Conservation (phyloP, 2,797 vertebrate genomes). For the Periophthalmus magnuspinnatus region DNA sequence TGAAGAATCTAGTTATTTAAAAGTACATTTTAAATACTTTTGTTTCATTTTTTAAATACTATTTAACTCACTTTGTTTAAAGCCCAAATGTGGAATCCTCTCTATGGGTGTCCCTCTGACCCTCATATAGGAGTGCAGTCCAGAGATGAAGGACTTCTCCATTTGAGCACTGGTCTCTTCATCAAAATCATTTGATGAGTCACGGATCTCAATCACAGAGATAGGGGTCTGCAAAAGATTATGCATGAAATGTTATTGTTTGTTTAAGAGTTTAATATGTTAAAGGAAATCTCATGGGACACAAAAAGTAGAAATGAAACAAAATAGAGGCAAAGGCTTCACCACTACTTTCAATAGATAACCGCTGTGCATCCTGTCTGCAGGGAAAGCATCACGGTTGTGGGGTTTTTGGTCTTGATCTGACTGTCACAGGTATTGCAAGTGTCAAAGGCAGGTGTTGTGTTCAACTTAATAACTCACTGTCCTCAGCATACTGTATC, state of each 20-base stretch:
- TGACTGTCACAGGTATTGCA: slow-evolving; percentile 57
- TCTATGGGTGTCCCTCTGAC: slow-evolving; percentile 90
- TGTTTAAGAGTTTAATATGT: slow-evolving; percentile 5
- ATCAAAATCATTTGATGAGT: slow-evolving; percentile 65
- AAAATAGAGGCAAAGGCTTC: slow-evolving; percentile 67
- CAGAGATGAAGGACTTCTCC: slow-evolving; percentile 85
- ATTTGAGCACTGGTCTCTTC: slow-evolving; percentile 57
- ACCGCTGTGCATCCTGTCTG: slow-evolving; percentile 77
- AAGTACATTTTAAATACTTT: neutral
- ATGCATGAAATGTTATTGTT: neutral
- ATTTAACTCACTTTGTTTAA: slow-evolving; percentile 89
- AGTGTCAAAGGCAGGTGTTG: slow-evolving; percentile 35
- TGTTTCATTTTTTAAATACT: neutral
- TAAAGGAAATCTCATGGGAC: slow-evolving; percentile 52
- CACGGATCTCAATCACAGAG: slow-evolving; percentile 71
- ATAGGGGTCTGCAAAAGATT: slow-evolving; percentile 57
- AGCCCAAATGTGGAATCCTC: slow-evolving; percentile 93
- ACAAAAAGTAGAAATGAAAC: slow-evolving; percentile 70
- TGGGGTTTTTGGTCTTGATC: slow-evolving; percentile 73
- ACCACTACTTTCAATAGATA: slow-evolving; percentile 77
- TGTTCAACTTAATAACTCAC: neutral
- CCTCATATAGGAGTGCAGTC: slow-evolving; percentile 92
- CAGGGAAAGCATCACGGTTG: slow-evolving; percentile 70
- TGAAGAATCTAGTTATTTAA: neutral
- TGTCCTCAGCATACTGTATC: neutral